Conservation (phyloP, 2,888 invertebrate species). For the Dicroscelio sp. region DNA sequence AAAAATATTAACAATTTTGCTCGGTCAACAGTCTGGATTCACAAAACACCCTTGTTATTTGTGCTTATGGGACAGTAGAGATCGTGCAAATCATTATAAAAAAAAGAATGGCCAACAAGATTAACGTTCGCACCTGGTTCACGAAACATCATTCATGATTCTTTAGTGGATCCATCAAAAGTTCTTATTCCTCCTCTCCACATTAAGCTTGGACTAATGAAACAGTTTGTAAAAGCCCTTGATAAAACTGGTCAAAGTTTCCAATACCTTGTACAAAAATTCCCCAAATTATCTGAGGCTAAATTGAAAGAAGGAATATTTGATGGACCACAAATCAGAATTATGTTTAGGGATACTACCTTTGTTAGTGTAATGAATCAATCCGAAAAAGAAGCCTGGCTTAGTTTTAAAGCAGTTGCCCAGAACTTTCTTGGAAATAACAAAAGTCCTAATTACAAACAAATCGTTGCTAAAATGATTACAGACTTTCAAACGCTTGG, state of each 20-base stretch:
- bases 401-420: conserved; percentile 50
- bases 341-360: background rate
- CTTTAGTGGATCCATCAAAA: too few relatives aligned
- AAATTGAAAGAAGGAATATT: too few relatives aligned
- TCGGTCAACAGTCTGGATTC: conserved; percentile 40
- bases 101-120: too few relatives aligned
- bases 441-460: conserved; percentile 43
- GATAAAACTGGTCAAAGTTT: conserved; percentile 27
- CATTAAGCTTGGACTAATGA: conserved; percentile 62
- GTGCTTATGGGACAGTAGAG: conserved; percentile 83
- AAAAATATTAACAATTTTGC: conserved; percentile 55
- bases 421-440: conserved; percentile 46
- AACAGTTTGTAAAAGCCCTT: background rate
- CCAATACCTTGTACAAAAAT: background rate
- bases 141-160: background rate
- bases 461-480: conserved; percentile 43
- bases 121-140: too few relatives aligned
- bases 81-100: conserved; percentile 48
- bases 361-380: conserved; percentile 30
- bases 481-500: conserved; percentile 14
- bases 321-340: conserved; percentile 50
- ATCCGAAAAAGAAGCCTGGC: conserved; percentile 56
- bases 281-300: conserved; percentile 31
- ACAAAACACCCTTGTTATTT: conserved; percentile 55
- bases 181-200: conserved; percentile 54